Evolutionary conservation across 2,797 vertebrate genomes (phyloP).

Genomic region (Enteromius thamalakanensis): DNA sequence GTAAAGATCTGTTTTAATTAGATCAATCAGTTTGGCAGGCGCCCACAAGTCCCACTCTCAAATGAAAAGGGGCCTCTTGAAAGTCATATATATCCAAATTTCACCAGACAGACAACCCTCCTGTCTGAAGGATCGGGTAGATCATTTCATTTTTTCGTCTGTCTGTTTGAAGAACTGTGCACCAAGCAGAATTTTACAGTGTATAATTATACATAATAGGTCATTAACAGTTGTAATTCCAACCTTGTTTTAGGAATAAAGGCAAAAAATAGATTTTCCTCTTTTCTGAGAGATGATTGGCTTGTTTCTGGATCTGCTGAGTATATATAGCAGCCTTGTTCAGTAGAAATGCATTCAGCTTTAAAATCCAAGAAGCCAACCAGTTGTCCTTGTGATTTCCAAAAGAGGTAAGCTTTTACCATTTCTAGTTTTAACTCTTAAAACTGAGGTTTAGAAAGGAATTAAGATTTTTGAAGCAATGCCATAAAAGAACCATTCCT

Average conservation of each 20-base stretch:
- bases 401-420: conserved; percentile 60
- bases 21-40: conserved; percentile 16
- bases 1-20: conserved; percentile 41
- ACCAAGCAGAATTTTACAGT: conserved; percentile 61
- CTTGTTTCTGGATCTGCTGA: conserved; percentile 53
- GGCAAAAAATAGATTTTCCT: conserved; percentile 58
- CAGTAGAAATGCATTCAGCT: conserved; percentile 54
- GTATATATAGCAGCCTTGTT: conserved; percentile 69
- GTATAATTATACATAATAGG: conserved; percentile 76
- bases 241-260: conserved; percentile 65
- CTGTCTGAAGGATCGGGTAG: not conserved
- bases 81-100: conserved; percentile 3
- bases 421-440: not conserved
- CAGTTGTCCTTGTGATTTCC: conserved; percentile 6
- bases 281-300: conserved; percentile 70
- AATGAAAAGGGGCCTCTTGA: not conserved
- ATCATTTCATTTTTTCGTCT: conserved; percentile 21
- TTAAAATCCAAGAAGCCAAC: conserved; percentile 40
- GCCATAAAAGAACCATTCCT: not conserved
- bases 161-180: conserved; percentile 64
- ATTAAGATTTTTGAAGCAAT: not conserved
- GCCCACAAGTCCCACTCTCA: conserved; percentile 1
- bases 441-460: not conserved
- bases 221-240: conserved; percentile 63
- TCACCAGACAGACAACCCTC: conserved; percentile 13